phyloP scores from a whole-genome alignment of 2,888 invertebrate species.

The Julus scandinavius region DNA sequence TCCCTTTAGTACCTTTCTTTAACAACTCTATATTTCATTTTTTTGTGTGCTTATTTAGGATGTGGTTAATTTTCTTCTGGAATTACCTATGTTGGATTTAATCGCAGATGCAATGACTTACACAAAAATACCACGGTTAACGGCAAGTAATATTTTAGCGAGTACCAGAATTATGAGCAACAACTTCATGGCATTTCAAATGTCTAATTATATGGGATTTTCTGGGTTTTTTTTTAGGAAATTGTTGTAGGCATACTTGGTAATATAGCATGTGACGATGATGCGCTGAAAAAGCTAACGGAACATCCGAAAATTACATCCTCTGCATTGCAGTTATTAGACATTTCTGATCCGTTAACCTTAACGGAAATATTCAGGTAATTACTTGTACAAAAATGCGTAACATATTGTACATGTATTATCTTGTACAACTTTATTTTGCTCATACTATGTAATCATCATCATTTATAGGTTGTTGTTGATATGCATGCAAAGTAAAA shows the following conservation, averaged over 20 bases:
- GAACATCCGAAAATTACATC: conserved; percentile 71
- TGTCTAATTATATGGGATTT: not conserved
- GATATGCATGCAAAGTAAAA: conserved; percentile 53
- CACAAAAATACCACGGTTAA: conserved; percentile 37
- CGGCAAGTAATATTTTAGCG: not conserved
- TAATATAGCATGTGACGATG: conserved; percentile 80
- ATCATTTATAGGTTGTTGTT: conserved; percentile 26
- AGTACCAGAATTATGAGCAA: not conserved
- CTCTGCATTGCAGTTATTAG: conserved; percentile 60
- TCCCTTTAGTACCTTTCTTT: not conserved
- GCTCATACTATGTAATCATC: not conserved
- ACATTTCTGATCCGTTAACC: conserved; percentile 21
- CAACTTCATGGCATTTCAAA: not conserved
- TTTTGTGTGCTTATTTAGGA: not conserved
- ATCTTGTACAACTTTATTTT: not conserved
- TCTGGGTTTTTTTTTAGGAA: conserved; percentile 74
- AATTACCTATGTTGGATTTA: conserved; percentile 9
- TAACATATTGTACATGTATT: too few relatives aligned
- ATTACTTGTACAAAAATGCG: too few relatives aligned
- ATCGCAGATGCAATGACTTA: not conserved
- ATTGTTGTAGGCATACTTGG: conserved; percentile 85
- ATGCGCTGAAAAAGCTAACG: conserved; percentile 72
- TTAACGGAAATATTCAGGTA: conserved; percentile 47
- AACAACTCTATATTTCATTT: too few relatives aligned
- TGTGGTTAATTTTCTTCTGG: conserved; percentile 41